Percentiles rank a stretch among this genome's conserved stretches.
These are phyloP conservation scores for Odontocerum albicorne DNA, from an alignment of 2,888 invertebrate genomes.

Conservation along the genomic window DNA sequence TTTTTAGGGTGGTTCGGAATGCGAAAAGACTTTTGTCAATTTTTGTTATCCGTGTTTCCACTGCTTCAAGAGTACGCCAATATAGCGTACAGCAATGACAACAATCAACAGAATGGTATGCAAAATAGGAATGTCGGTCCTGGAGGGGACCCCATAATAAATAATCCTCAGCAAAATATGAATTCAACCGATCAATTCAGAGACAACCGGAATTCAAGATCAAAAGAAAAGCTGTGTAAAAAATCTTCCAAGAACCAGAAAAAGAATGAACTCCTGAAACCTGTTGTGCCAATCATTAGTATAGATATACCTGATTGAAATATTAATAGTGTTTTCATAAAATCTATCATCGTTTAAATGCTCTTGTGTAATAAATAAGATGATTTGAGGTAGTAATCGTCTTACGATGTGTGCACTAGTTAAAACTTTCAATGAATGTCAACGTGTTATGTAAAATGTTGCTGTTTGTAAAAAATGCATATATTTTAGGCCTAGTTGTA, in stretches of 20 bases:
- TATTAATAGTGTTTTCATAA: neutral
- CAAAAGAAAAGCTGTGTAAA: conserved; percentile 57
- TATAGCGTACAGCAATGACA: conserved; percentile 85
- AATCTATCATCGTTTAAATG: conserved; percentile 1
- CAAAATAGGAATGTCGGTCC: conserved; percentile 45
- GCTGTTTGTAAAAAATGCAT: too few relatives aligned
- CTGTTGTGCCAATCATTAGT: conserved; percentile 85
- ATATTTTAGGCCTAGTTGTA: too few relatives aligned
- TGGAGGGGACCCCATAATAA: conserved; percentile 42
- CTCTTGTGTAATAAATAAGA: neutral
- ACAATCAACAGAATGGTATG: conserved; percentile 40
- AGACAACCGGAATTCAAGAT: conserved; percentile 49
- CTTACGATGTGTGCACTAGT: conserved; percentile 9
- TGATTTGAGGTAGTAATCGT: neutral
- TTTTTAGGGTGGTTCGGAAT: conserved; percentile 98
- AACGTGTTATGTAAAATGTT: too few relatives aligned
- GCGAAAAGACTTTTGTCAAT: conserved; percentile 95
- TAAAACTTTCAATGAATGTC: conserved; percentile 3
- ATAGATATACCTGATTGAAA: conserved; percentile 90
- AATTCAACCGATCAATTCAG: conserved; percentile 51
- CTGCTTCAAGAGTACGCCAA: conserved; percentile 97
- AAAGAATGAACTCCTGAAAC: conserved; percentile 79
- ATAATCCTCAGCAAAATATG: conserved; percentile 30
- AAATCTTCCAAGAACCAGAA: conserved; percentile 69
- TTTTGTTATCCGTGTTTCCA: conserved; percentile 92